These are phyloP conservation scores for Patella ulyssiponensis DNA, from an alignment of 2,888 invertebrate species.

Conservation along the genomic window DNA sequence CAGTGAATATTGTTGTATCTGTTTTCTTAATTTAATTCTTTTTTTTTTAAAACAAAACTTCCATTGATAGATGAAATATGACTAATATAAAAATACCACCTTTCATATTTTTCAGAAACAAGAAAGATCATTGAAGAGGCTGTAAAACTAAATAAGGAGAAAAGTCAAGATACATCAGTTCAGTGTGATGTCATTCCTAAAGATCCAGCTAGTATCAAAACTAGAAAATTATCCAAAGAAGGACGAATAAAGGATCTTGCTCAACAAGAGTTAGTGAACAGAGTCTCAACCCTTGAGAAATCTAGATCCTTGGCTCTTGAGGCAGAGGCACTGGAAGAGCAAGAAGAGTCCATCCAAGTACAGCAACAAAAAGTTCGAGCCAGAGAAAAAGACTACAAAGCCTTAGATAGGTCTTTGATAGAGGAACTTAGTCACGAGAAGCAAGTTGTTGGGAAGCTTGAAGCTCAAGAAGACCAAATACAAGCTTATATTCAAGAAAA, in stretches of 20 bases:
- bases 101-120: too few species aligned
- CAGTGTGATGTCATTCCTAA: constrained; percentile 25
- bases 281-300: constrained; percentile 45
- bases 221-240: constrained; percentile 45
- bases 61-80: too few species aligned
- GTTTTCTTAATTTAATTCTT: too few species aligned
- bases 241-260: constrained; percentile 52
- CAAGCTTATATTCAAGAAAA: constrained; percentile 62
- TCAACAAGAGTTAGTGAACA: constrained; percentile 44
- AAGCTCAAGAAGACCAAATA: constrained; percentile 52
- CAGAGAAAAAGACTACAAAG: constrained; percentile 24
- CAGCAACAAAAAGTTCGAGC: constrained; percentile 15
- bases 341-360: constrained; percentile 20
- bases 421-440: constrained; percentile 35
- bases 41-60: too few species aligned
- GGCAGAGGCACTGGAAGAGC: constrained; percentile 49
- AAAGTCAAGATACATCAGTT: neutral
- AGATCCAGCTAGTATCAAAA: constrained; percentile 37
- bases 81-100: too few species aligned
- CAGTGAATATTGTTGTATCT: too few species aligned
- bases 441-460: constrained; percentile 45
- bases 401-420: constrained; percentile 6
- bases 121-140: constrained; percentile 8
- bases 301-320: constrained; percentile 45
- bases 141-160: constrained; percentile 6